Evolutionary conservation across 2,113 vertebrate species (phyloP).

Genomic region (Anoplopoma fimbria): DNA sequence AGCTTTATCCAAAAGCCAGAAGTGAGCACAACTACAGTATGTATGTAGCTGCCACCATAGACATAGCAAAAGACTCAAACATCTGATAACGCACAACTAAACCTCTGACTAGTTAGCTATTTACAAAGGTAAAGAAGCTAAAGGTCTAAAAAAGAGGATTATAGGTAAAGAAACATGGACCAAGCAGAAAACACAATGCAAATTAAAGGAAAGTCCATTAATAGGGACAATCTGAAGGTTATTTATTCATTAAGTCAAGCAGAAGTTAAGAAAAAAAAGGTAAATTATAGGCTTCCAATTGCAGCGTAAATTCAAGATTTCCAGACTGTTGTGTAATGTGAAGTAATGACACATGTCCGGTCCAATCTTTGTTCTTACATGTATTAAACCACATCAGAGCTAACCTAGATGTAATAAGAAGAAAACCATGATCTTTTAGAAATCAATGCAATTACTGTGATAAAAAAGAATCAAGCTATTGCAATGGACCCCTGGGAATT

Average conservation of each 20-base stretch:
- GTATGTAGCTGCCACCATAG: not conserved
- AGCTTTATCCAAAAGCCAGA: slow-evolving; percentile 3
- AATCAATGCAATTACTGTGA: slow-evolving; percentile 74
- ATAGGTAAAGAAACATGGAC: not conserved
- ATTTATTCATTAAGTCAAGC: slow-evolving; percentile 6
- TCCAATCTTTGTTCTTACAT: slow-evolving; percentile 52
- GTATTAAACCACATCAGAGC: slow-evolving; percentile 49
- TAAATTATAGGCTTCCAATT: not conserved
- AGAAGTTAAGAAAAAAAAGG: not conserved
- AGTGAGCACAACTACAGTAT: not conserved
- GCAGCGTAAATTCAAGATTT: slow-evolving; percentile 13
- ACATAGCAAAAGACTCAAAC: not conserved
- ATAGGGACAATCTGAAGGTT: not conserved
- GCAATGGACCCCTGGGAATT: slow-evolving; percentile 64
- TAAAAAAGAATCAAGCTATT: slow-evolving; percentile 66
- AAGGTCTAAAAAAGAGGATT: not conserved
- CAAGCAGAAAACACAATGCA: not conserved
- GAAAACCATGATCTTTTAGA: slow-evolving; percentile 54
- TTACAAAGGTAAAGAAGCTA: not conserved
- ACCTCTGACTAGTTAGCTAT: not conserved
- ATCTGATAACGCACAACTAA: not conserved
- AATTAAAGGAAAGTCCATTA: not conserved
- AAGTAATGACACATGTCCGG: slow-evolving; percentile 51
- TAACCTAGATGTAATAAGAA: slow-evolving; percentile 55
- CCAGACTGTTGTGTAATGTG: slow-evolving; percentile 38